phyloP scores from a whole-genome alignment of 1,140 invertebrate genomes.

The Reticulitermes speratus region DNA sequence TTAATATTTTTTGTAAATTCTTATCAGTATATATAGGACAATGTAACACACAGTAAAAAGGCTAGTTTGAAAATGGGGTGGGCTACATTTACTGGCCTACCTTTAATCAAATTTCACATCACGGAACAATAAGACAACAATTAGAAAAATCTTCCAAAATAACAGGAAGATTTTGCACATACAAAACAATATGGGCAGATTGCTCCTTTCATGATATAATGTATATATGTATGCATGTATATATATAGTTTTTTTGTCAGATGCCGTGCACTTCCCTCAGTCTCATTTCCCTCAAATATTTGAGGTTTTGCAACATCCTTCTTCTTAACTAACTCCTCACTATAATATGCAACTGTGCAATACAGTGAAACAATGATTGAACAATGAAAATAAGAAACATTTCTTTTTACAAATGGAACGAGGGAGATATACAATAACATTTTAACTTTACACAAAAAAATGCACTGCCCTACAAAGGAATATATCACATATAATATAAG shows the following conservation, averaged over 20 bases:
- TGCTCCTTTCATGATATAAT: background rate
- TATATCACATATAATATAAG: slow-evolving; percentile 41
- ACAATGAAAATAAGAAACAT: slow-evolving; percentile 33
- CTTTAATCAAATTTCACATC: slow-evolving; percentile 21
- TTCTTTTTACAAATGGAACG: slow-evolving; percentile 27
- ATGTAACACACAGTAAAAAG: slow-evolving; percentile 32
- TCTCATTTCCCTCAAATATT: slow-evolving; percentile 40
- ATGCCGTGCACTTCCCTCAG: slow-evolving; percentile 40
- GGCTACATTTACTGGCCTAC: slow-evolving; percentile 32
- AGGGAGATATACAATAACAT: slow-evolving; percentile 34
- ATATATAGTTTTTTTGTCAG: slow-evolving; percentile 33
- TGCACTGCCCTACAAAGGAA: slow-evolving; percentile 41
- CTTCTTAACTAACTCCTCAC: slow-evolving; percentile 30
- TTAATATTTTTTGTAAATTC: slow-evolving; percentile 29
- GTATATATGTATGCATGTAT: background rate
- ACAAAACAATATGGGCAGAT: slow-evolving; percentile 22
- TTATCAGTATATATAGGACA: slow-evolving; percentile 20
- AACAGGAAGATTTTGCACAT: slow-evolving; percentile 24
- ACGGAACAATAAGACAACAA: slow-evolving; percentile 22
- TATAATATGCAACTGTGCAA: slow-evolving; percentile 32
- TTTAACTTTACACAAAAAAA: slow-evolving; percentile 37
- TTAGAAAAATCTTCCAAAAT: slow-evolving; percentile 28
- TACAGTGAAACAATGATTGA: slow-evolving; percentile 31
- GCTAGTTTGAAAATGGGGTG: slow-evolving; percentile 29
- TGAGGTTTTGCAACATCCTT: slow-evolving; percentile 30